Evolutionary conservation across 2,797 vertebrate species (phyloP).

Genomic region (Morus bassanus): DNA sequence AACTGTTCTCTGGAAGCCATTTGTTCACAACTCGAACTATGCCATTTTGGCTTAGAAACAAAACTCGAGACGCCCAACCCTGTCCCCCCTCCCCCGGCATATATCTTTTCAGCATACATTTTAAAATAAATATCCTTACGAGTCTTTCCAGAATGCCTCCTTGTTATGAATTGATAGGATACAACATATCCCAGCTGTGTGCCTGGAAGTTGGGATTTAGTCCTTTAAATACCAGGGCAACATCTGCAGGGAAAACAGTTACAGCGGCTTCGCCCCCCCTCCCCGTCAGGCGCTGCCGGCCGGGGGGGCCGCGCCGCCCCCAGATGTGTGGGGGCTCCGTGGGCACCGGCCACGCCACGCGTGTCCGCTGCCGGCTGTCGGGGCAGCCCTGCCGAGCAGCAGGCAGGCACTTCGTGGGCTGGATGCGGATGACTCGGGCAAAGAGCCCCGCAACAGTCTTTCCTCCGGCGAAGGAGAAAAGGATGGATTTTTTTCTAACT

Average conservation of each 20-base stretch:
- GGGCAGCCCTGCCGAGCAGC: not conserved
- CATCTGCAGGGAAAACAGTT: not conserved
- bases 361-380: too few relatives aligned
- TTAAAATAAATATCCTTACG: slow-evolving; percentile 40
- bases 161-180: slow-evolving; percentile 21
- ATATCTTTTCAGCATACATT: slow-evolving; percentile 43
- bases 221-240: not conserved
- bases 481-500: rapidly evolving
- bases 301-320: not conserved
- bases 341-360: not conserved
- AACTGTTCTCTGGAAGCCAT: slow-evolving; percentile 35
- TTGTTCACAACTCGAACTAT: slow-evolving; percentile 36
- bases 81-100: not conserved
- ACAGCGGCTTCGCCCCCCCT: not conserved
- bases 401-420: too few relatives aligned
- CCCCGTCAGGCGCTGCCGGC: not conserved
- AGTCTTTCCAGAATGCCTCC: slow-evolving; percentile 22
- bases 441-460: rapidly evolving
- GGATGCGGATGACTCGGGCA: not conserved
- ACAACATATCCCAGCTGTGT: not conserved
- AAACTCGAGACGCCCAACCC: not conserved
- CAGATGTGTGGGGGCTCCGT: not conserved
- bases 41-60: slow-evolving; percentile 30
- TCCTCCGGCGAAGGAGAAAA: not conserved
- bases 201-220: slow-evolving; percentile 1